A percentile compares a stretch with the other conserved stretches of the same genome.
Conservation (phyloP, 2,888 invertebrate species). For the Calameuta filiformis region DNA sequence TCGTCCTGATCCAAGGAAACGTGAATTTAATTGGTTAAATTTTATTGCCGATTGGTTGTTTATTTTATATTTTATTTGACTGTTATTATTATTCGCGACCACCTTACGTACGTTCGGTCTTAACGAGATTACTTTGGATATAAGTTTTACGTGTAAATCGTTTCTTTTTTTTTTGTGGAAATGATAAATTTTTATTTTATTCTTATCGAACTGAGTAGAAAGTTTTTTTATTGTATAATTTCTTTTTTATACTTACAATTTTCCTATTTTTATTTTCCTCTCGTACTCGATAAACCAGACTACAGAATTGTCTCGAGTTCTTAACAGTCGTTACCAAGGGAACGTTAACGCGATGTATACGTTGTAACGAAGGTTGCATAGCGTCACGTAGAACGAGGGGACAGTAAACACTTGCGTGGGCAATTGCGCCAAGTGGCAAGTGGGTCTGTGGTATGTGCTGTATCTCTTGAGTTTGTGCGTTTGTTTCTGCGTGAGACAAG, state of each 20-base stretch:
- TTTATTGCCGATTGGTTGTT: not conserved
- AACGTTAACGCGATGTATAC: slow-evolving; percentile 3
- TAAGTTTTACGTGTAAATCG: not conserved
- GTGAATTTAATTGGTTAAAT: not conserved
- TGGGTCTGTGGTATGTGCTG: slow-evolving; percentile 45
- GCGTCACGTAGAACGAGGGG: slow-evolving; percentile 61
- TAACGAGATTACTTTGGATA: not conserved
- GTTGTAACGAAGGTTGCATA: slow-evolving; percentile 53
- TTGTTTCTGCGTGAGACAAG: slow-evolving; percentile 32
- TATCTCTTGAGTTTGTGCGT: not conserved
- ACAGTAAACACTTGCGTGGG: slow-evolving; percentile 63
- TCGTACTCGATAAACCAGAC: not conserved
- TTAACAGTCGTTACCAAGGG: not conserved
- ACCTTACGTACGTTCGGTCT: not conserved
- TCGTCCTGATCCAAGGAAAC: not conserved
- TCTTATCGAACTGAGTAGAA: not conserved
- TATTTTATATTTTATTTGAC: not conserved
- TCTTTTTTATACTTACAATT: not conserved
- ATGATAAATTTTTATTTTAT: not conserved
- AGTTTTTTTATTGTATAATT: not conserved
- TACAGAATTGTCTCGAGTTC: not conserved
- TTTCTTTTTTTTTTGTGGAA: not conserved
- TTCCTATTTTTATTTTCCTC: not conserved
- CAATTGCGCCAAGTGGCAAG: slow-evolving; percentile 63
- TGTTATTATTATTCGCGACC: not conserved